phyloP scores from a whole-genome alignment of 2,797 vertebrate genomes.

The Schizopygopsis pylzovi region DNA sequence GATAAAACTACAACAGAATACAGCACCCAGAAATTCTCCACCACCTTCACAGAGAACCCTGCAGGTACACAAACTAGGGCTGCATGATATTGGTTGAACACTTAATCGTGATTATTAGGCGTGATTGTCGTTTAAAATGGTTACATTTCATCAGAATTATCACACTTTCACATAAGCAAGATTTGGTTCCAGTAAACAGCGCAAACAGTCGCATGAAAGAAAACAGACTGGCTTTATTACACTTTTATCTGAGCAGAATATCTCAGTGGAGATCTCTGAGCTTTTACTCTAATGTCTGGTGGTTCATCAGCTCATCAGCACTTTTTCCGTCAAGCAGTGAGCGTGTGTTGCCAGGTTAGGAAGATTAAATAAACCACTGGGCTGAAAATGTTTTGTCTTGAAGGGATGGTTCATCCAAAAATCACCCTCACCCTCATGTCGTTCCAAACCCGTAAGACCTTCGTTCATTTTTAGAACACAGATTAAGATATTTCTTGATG shows the following conservation, averaged over 20 bases:
- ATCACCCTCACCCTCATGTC: not conserved
- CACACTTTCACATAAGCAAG: not conserved
- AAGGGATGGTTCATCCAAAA: not conserved
- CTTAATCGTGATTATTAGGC: not conserved
- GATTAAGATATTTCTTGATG: not conserved
- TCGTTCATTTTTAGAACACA: not conserved
- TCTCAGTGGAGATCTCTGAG: not conserved
- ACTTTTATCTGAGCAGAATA: not conserved
- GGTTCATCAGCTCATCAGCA: not conserved
- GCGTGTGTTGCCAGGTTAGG: not conserved
- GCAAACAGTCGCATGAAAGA: too few species aligned
- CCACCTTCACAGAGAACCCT: slow-evolving; percentile 65
- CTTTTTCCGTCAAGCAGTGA: not conserved
- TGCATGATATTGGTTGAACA: not conserved
- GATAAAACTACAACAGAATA: slow-evolving; percentile 68
- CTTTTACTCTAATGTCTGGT: not conserved
- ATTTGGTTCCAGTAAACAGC: too few species aligned
- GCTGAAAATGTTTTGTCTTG: not conserved
- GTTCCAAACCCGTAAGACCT: not conserved
- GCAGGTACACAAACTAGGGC: slow-evolving; percentile 61
- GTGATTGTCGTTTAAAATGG: not conserved
- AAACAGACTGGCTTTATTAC: not conserved
- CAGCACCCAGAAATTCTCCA: slow-evolving; percentile 70
- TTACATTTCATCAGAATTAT: not conserved
- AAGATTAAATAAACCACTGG: not conserved